Evolutionary conservation across 2,888 invertebrate species (phyloP).

Genomic region (Drosophila cognata): DNA sequence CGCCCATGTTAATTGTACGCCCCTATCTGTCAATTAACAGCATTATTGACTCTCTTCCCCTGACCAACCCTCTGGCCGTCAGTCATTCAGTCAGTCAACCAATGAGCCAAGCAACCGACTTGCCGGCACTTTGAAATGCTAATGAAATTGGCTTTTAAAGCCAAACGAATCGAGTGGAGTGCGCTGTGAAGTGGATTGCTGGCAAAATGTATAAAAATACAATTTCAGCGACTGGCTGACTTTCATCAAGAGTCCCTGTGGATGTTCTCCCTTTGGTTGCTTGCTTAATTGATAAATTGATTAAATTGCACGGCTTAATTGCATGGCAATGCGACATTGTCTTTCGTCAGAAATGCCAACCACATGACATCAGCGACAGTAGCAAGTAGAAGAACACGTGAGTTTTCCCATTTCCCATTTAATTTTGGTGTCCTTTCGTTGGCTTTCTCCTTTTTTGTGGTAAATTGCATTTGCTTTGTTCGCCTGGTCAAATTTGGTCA

Average conservation of each 20-base stretch:
- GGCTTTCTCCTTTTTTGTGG: conserved; percentile 2
- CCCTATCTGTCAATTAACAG: conserved; percentile 66
- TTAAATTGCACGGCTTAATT: conserved; percentile 77
- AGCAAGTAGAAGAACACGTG: conserved; percentile 20
- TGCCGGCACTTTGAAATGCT: conserved; percentile 75
- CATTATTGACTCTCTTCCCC: conserved; percentile 67
- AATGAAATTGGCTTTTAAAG: conserved; percentile 78
- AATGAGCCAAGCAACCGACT: conserved; percentile 21
- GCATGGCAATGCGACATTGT: conserved; percentile 53
- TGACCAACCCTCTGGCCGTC: not conserved
- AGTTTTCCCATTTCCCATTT: conserved; percentile 39
- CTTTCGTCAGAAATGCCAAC: conserved; percentile 45
- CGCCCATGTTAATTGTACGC: conserved; percentile 15
- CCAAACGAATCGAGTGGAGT: conserved; percentile 5
- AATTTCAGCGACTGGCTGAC: conserved; percentile 14
- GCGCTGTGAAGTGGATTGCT: conserved; percentile 5
- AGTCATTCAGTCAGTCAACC: not conserved
- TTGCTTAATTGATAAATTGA: conserved; percentile 77
- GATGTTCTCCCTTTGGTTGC: conserved; percentile 7
- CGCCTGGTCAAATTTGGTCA: conserved; percentile 46
- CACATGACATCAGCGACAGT: conserved; percentile 40
- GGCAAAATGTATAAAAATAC: conserved; percentile 10
- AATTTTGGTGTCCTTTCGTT: conserved; percentile 32
- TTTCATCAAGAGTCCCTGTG: conserved; percentile 25
- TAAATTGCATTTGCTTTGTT: conserved; percentile 70